Conservation (phyloP, 2,113 vertebrate genomes). For the Epinephelus cyanopodus region DNA sequence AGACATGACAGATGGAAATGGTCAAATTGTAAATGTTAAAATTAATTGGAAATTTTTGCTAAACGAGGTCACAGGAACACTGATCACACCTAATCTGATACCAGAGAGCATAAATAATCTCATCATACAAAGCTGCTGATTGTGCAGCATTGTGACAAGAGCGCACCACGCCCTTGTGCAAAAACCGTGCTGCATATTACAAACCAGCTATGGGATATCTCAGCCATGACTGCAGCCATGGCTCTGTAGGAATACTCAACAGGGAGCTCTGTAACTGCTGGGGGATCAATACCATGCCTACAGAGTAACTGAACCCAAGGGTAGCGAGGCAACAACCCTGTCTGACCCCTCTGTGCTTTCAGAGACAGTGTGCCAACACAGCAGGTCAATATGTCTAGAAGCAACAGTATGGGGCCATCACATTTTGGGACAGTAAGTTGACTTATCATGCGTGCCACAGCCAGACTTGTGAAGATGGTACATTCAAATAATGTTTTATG, state of each 20-base stretch:
- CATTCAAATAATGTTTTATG: conserved; percentile 11
- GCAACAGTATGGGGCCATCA: conserved; percentile 75
- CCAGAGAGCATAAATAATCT: conserved; percentile 61
- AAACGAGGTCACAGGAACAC: conserved; percentile 47
- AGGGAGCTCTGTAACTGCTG: conserved; percentile 67
- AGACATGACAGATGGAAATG: neutral
- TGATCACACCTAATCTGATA: conserved; percentile 58
- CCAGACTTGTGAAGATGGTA: neutral
- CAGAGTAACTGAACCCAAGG: conserved; percentile 68
- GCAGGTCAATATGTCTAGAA: conserved; percentile 78
- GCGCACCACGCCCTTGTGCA: conserved; percentile 33
- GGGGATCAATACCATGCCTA: conserved; percentile 81
- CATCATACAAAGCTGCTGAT: conserved; percentile 61
- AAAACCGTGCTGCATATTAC: conserved; percentile 67
- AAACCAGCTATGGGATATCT: conserved; percentile 51
- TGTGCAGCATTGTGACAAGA: conserved; percentile 44
- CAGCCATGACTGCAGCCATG: conserved; percentile 54
- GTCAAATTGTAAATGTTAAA: conserved; percentile 20
- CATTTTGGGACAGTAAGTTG: conserved; percentile 64
- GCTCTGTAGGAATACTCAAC: conserved; percentile 68
- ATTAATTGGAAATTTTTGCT: conserved; percentile 18
- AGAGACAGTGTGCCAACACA: conserved; percentile 60
- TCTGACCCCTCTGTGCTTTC: conserved; percentile 55
- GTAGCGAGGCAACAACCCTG: conserved; percentile 49
- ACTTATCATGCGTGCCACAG: conserved; percentile 66